Conservation (phyloP, 2,888 invertebrate species). For the Chironomus tentans region DNA sequence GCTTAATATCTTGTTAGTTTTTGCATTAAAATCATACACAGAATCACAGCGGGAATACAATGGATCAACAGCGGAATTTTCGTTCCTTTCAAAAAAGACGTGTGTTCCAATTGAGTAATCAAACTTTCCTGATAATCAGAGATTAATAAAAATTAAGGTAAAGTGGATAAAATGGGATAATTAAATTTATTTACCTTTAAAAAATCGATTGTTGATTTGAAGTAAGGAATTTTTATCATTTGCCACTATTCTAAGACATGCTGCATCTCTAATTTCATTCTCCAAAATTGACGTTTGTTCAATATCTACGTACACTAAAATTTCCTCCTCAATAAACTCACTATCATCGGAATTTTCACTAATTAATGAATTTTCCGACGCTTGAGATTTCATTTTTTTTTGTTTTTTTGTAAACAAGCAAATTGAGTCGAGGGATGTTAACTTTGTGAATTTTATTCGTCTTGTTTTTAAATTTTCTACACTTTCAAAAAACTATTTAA, state of each 20-base stretch:
- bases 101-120: constrained; percentile 22
- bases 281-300: constrained; percentile 2
- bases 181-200: constrained; percentile 7
- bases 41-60: constrained; percentile 1
- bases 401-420: not conserved
- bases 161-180: not conserved
- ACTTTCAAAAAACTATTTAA: no score
- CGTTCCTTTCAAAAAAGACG: constrained; percentile 12
- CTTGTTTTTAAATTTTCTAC: no score
- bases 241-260: not conserved
- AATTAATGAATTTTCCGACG: not conserved
- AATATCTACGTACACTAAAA: constrained; percentile 1
- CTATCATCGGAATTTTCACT: not conserved
- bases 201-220: constrained; percentile 13
- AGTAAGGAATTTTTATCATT: constrained; percentile 11
- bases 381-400: not conserved
- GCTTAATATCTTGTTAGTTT: constrained; percentile 10
- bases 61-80: not conserved
- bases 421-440: not conserved
- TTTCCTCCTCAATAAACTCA: not conserved
- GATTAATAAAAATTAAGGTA: not conserved
- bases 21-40: not conserved
- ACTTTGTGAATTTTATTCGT: no score
- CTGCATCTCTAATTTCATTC: not conserved
- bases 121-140: not conserved